Conservation (phyloP, 2,888 invertebrate genomes). For the Amitus sp. region DNA sequence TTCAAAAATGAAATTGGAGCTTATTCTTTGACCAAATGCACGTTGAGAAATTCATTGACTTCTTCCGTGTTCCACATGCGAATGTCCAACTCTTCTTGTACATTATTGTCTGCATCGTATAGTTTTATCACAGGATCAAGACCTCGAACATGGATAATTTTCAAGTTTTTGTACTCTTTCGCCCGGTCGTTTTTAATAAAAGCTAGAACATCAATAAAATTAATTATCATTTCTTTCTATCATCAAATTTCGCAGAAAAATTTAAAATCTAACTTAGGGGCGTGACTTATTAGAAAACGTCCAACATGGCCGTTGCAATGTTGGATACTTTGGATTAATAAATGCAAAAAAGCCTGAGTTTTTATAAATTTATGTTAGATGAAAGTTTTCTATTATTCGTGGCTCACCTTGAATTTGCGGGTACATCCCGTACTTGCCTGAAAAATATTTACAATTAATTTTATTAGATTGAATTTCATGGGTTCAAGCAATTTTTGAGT, state of each 20-base stretch:
- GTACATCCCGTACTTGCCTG: conserved; percentile 95
- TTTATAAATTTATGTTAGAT: background rate
- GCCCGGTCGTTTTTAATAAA: conserved; percentile 95
- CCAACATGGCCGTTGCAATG: no score
- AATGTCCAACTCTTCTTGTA: conserved; percentile 91
- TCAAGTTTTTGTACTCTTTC: conserved; percentile 88
- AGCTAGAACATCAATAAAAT: conserved; percentile 71
- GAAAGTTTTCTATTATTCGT: background rate
- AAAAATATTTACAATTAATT: no score
- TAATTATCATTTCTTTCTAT: no score
- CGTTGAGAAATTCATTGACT: conserved; percentile 94
- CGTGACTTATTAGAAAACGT: no score
- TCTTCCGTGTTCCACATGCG: conserved; percentile 99
- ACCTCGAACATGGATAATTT: conserved; percentile 92
- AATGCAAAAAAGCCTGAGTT: background rate
- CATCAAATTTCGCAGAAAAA: no score
- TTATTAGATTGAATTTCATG: no score
- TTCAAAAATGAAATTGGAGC: no score
- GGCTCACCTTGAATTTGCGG: conserved; percentile 89
- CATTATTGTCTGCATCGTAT: conserved; percentile 83
- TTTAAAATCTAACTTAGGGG: no score
- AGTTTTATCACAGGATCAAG: conserved; percentile 94
- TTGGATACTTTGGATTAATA: no score
- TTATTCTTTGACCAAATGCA: no score
- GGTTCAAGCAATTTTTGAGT: no score